Conservation (phyloP, 2,797 vertebrate species). For the Coluber constrictor region DNA sequence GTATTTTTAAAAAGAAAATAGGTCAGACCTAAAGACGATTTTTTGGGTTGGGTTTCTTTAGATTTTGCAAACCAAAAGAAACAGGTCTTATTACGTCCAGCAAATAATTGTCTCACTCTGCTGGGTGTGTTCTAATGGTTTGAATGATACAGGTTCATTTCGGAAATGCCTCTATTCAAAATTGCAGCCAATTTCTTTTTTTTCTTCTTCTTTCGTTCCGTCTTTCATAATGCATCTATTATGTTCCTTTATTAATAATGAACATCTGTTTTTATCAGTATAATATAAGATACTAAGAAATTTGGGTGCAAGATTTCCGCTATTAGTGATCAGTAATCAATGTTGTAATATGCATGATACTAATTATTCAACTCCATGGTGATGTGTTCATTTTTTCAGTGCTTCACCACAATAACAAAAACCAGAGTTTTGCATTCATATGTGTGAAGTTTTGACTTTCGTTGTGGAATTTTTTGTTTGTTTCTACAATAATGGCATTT, state of each 20-base stretch:
- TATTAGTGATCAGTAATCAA: not conserved
- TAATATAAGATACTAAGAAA: not conserved
- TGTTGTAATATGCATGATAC: not conserved
- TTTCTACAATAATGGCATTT: slow-evolving; percentile 63
- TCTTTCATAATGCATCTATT: slow-evolving; percentile 28
- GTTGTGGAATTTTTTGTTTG: slow-evolving; percentile 45
- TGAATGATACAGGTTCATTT: slow-evolving; percentile 56
- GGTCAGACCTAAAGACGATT: slow-evolving; percentile 54
- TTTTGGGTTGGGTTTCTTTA: slow-evolving; percentile 46
- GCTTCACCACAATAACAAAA: not conserved
- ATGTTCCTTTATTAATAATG: not conserved
- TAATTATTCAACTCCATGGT: not conserved
- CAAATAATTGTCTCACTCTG: slow-evolving; percentile 53
- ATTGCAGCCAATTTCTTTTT: slow-evolving; percentile 42
- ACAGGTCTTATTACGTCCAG: slow-evolving; percentile 41
- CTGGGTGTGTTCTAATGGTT: slow-evolving; percentile 52
- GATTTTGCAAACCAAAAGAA: slow-evolving; percentile 48
- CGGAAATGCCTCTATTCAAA: slow-evolving; percentile 48
- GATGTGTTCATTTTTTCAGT: not conserved
- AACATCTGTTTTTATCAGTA: not conserved
- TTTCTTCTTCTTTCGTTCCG: slow-evolving; percentile 9
- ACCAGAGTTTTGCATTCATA: not conserved
- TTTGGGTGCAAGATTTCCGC: not conserved
- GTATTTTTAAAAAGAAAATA: slow-evolving; percentile 51
- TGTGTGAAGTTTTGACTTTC: slow-evolving; percentile 60